Evolutionary conservation across 2,888 invertebrate species (phyloP).

Genomic region (Desoria tigrina): DNA sequence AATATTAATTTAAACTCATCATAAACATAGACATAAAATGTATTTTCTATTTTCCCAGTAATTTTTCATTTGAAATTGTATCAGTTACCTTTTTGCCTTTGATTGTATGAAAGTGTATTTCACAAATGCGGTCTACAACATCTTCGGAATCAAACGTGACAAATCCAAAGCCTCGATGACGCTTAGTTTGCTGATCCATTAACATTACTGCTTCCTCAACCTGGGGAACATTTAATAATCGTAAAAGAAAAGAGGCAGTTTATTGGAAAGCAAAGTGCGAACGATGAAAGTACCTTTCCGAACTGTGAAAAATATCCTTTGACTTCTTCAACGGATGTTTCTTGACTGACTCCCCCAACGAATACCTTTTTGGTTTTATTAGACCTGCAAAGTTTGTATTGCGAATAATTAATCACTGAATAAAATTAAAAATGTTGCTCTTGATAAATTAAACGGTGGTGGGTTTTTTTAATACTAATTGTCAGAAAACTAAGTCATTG

Average conservation of each 20-base stretch:
- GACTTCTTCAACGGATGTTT: conserved; percentile 56
- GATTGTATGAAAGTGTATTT: conserved; percentile 56
- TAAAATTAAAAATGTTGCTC: too few species aligned
- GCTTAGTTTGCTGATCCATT: conserved; percentile 55
- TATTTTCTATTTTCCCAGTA: too few species aligned
- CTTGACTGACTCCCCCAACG: conserved; percentile 56
- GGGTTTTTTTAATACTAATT: too few species aligned
- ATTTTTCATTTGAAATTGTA: too few species aligned
- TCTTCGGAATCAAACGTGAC: conserved; percentile 56
- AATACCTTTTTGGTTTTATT: conserved; percentile 56
- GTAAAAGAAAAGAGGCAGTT: too few species aligned
- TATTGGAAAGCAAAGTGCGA: too few species aligned
- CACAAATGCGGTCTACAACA: conserved; percentile 56
- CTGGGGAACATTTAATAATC: conserved; percentile 18
- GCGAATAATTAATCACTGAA: too few species aligned
- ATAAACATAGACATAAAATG: too few species aligned
- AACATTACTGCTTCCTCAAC: conserved; percentile 38
- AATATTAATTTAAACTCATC: too few species aligned
- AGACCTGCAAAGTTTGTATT: too few species aligned
- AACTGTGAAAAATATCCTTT: conserved; percentile 56
- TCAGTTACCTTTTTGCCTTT: conserved; percentile 56
- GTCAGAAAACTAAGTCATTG: too few species aligned
- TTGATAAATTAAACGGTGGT: too few species aligned
- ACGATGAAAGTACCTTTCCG: conserved; percentile 53
- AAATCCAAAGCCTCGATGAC: conserved; percentile 56